Base-by-base conservation (phyloP, 1,140 invertebrate genomes). In the Leptopilina clavipes region DNA sequence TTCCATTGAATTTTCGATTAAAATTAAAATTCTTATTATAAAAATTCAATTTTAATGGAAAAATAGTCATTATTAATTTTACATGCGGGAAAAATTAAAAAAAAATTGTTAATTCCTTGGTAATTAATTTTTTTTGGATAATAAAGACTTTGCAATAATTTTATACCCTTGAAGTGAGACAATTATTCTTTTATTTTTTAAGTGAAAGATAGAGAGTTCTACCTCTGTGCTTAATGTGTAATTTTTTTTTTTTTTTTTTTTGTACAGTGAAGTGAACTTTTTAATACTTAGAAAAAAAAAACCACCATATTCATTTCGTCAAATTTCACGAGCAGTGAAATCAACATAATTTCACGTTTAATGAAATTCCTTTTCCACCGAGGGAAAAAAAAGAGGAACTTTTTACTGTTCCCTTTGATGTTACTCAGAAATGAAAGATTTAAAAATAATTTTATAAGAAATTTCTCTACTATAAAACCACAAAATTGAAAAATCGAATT, bases 161-260 rank as follows among this genome's bases (percentile, higher is more conserved):
- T 75, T 54, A 70, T 44, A n/a, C 12, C 1, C 19, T 54, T 48
- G 25, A 74, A 75, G 76, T 44, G 74, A 76, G n/a, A 70, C 71
- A 59, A 59, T 31, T 31, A 59, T 25, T 59, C 22, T 59, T 59
- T 59, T 31, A 31, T 3, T 31, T 6, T 3, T 6, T 31, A 31
- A 48, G 14, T 1, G 19, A 59, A 19, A 31, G 22, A 25, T 10
- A 19, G 22, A 31, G 25, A 31, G 10, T 25, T 25, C 11, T 59
- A 59, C 10, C 19, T 59, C 11, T 22, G 22, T 25, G 11, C 22
- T 59, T 25, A 65, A 25, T 37, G 14, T 12, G 59, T 31, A 65
- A 65, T 25, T 37, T 65, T 65, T 37, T 31, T n/a, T n/a, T n/a
- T n/a, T n/a, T n/a, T n/a, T n/a, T n/a, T n/a, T n/a, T n/a, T n/a